Base-by-base conservation (phyloP, 2,888 invertebrate species). In the Cancer borealis region DNA sequence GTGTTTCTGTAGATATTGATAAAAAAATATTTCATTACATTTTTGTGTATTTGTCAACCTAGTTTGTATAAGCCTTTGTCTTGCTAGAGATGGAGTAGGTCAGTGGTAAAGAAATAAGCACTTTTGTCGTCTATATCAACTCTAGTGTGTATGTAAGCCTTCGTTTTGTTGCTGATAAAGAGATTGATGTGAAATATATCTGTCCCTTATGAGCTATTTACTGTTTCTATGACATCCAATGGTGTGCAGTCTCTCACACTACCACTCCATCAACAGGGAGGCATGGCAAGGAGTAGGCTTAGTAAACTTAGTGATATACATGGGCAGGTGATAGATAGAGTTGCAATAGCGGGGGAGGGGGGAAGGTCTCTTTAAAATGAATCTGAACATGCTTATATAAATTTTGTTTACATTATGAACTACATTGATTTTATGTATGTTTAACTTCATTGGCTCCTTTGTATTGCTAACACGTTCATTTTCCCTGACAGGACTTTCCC, bases 401-500 rank as follows among this genome's bases (percentile, higher is more conserved):
- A 1, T n/a, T 21, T n/a, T 21, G n/a, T n/a, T 66, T 21, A n/a
- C 6, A 66, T 66, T 21, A 66, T 66, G 6, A 66, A 6, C 66
- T n/a, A 66, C n/a, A 66, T n/a, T 66, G n/a, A 14, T 54, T 39
- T 54, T 12, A 66, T 66, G 21, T 6, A 66, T 66, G 66, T 66
- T 66, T 4, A n/a, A n/a, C n/a, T 66, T 66, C n/a, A n/a, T 21
- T 66, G 21, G 54, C 1, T 54, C 14, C 54, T 17, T 54, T 54
- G 54, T 54, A 54, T 3, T 54, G n/a, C 6, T n/a, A 66, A n/a
- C 66, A 66, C 21, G n/a, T 66, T 66, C n/a, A n/a, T n/a, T 66
- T n/a, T 66, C n/a, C 66, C 66, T 66, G 5, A 66, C 66, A 66
- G 66, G 66, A n/a, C 66, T 66, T 66, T 66, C 66, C n/a, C 66